Evolutionary conservation across 1,140 invertebrate genomes (phyloP).

Genomic region (Stenopsyche tienmushanensis): DNA sequence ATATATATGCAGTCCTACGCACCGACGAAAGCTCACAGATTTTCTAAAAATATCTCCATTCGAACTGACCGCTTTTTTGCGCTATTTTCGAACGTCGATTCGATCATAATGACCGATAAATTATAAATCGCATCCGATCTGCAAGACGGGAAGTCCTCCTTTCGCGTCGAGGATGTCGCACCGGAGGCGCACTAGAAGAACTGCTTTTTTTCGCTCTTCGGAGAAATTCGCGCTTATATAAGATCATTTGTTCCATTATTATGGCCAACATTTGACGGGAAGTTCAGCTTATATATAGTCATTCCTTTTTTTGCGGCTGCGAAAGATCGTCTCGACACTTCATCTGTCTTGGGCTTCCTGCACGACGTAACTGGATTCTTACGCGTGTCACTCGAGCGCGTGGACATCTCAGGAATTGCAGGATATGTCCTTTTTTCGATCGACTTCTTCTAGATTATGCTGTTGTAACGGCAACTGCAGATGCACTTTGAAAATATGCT

Average conservation of each 20-base stretch:
- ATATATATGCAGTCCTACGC: too few relatives aligned
- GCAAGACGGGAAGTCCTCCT: conserved; percentile 8
- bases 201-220: conserved; percentile 12
- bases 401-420: not conserved
- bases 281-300: conserved; percentile 5
- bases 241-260: not conserved
- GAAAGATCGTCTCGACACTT: not conserved
- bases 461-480: too few relatives aligned
- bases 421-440: not conserved
- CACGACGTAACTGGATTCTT: conserved; percentile 5
- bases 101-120: too few relatives aligned
- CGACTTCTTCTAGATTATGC: too few relatives aligned
- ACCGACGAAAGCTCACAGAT: not conserved
- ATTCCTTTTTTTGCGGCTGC: not conserved
- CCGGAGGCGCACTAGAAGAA: conserved; percentile 21
- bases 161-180: conserved; percentile 1
- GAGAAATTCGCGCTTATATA: not conserved
- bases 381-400: conserved; percentile 4
- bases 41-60: too few relatives aligned
- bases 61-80: too few relatives aligned
- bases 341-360: not conserved
- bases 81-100: too few relatives aligned
- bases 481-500: too few relatives aligned
- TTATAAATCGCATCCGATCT: too few relatives aligned
- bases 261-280: conserved; percentile 15